Base-by-base conservation (phyloP, 2,113 vertebrate genomes). In the Halichoeres trimaculatus region DNA sequence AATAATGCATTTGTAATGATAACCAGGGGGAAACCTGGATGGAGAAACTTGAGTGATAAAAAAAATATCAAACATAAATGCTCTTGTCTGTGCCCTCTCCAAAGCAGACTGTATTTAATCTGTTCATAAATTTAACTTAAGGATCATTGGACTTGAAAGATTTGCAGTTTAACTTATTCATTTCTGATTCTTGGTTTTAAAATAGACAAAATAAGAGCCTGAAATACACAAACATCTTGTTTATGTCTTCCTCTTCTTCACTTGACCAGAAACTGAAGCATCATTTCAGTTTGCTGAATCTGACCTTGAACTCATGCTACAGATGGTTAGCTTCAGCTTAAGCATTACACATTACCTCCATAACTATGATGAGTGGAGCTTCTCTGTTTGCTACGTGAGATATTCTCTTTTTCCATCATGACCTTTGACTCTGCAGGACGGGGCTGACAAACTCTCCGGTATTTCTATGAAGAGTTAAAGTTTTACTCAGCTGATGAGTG, bases 401-500 rank as follows among this genome's bases (percentile, higher is more conserved):
- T 56, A 51, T 65, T 70, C 60, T 24, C 65, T 52, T 10, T 43
- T 2, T 40, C 48, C 16, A 2, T 26, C 24, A 14, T 54, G 66
- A n/a, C 38, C 64, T 68, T 43, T 8, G 19, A 20, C 40, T 61
- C 63, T 22, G 52, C 56, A 63, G n/a, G 5, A 0, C 30, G 55
- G 57, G 76, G n/a, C n/a, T n/a, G n/a, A n/a, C n/a, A n/a, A n/a
- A n/a, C n/a, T n/a, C n/a, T n/a, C n/a, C n/a, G n/a, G n/a, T n/a
- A n/a, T n/a, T 76, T 79, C 73, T 76, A 16, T 63, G 76, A 5
- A 17, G 72, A 66, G 48, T 64, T 51, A 78, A 88, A 88, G 47
- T 79, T 84, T 84, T 78, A 84, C 35, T 1, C 40, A 4, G 68
- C 70, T 60, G 55, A 81, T 87, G 65, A 89, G 75, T 75, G 84